phyloP scores from a whole-genome alignment of 2,797 vertebrate genomes.

The Gymnothorax reevesii region DNA sequence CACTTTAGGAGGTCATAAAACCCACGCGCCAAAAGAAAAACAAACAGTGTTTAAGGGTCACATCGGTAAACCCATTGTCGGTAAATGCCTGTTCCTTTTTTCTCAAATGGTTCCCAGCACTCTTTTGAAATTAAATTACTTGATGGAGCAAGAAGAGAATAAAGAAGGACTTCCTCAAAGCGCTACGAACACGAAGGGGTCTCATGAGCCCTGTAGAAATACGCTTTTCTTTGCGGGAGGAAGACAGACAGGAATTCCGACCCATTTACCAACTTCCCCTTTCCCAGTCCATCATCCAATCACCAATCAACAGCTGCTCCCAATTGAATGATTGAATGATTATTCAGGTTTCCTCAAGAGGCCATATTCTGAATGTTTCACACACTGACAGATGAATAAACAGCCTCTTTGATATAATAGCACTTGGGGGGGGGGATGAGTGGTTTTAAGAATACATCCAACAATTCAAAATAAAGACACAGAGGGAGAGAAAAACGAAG shows the following conservation, averaged over 20 bases:
- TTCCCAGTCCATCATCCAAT: background rate
- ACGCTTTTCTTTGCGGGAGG: background rate
- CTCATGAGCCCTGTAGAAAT: background rate
- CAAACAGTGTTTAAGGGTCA: background rate
- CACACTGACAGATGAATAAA: background rate
- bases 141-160: background rate
- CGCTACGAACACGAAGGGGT: background rate
- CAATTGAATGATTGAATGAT: background rate
- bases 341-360: background rate
- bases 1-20: background rate
- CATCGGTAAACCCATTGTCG: background rate
- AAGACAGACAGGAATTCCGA: background rate
- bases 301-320: background rate
- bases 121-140: background rate
- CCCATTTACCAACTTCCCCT: background rate
- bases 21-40: background rate
- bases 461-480: background rate
- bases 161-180: background rate
- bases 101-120: no score
- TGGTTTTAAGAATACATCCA: background rate
- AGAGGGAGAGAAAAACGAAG: slow-evolving; percentile 14
- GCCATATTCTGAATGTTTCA: background rate
- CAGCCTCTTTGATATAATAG: background rate
- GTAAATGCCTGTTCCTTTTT: no score
- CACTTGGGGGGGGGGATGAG: background rate